These are phyloP conservation scores for Camptogramma bilineatum DNA, from an alignment of 2,888 invertebrate species.

Conservation along the genomic window DNA sequence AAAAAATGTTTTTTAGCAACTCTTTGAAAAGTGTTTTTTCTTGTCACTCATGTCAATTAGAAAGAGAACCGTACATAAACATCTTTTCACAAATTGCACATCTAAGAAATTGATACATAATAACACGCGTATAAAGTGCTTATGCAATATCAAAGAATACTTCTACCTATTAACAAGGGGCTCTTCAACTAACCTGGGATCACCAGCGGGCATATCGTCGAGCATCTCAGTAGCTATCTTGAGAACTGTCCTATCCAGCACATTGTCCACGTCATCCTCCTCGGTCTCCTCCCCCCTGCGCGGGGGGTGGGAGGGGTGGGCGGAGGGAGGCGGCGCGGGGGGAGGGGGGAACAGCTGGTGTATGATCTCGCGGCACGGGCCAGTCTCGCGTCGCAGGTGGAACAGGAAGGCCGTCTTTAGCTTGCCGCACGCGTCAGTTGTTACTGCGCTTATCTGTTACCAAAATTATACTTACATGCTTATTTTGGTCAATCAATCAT, in stretches of 20 bases:
- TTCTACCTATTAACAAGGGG: too few species aligned
- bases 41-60: too few species aligned
- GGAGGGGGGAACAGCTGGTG: conserved; percentile 62
- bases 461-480: too few species aligned
- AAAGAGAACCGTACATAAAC: too few species aligned
- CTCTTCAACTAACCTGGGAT: conserved; percentile 90
- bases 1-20: too few species aligned
- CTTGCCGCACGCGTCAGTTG: conserved; percentile 71
- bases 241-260: conserved; percentile 70
- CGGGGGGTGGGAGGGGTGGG: conserved; percentile 35
- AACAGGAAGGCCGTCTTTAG: conserved; percentile 92
- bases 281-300: conserved; percentile 47
- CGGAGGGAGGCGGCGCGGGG: conserved; percentile 42
- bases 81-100: too few species aligned
- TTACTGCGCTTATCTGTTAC: conserved; percentile 63
- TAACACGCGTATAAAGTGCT: too few species aligned
- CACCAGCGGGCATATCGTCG: conserved; percentile 95
- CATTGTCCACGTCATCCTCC: conserved; percentile 57
- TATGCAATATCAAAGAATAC: too few species aligned
- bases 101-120: too few species aligned
- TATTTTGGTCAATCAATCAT: too few species aligned
- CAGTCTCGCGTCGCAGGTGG: conserved; percentile 86
- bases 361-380: conserved; percentile 55
- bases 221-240: conserved; percentile 90
- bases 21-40: too few species aligned